Conservation (phyloP, 2,113 vertebrate species). For the Lamprologus callipterus region DNA sequence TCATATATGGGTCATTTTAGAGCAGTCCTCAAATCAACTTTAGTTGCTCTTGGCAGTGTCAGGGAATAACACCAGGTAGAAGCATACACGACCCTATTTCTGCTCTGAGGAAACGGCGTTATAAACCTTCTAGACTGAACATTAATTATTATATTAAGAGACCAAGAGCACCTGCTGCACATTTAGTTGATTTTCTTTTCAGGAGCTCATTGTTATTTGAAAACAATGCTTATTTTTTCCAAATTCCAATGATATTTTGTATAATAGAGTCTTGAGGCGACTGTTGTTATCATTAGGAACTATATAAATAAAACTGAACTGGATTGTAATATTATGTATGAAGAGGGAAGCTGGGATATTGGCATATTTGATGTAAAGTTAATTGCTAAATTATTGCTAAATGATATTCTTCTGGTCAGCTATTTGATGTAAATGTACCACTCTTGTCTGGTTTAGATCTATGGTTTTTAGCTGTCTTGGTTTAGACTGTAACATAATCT, state of each 20-base stretch:
- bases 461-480: background rate
- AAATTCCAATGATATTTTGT: background rate
- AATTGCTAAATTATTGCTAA: background rate
- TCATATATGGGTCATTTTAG: background rate
- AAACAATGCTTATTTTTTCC: background rate
- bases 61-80: background rate
- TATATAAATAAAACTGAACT: background rate
- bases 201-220: background rate
- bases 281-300: background rate
- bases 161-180: background rate
- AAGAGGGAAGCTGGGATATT: background rate
- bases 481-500: background rate
- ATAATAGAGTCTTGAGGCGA: background rate
- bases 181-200: background rate
- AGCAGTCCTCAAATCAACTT: background rate
- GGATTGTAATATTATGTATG: background rate
- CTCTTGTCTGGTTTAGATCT: background rate
- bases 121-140: background rate
- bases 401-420: background rate
- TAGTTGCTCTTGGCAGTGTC: background rate
- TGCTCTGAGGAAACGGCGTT: background rate
- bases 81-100: background rate
- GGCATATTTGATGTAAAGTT: background rate
- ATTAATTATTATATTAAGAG: background rate
- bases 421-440: background rate